Evolutionary conservation across 2,888 invertebrate genomes (phyloP).

Genomic region (Drosophila putrida): DNA sequence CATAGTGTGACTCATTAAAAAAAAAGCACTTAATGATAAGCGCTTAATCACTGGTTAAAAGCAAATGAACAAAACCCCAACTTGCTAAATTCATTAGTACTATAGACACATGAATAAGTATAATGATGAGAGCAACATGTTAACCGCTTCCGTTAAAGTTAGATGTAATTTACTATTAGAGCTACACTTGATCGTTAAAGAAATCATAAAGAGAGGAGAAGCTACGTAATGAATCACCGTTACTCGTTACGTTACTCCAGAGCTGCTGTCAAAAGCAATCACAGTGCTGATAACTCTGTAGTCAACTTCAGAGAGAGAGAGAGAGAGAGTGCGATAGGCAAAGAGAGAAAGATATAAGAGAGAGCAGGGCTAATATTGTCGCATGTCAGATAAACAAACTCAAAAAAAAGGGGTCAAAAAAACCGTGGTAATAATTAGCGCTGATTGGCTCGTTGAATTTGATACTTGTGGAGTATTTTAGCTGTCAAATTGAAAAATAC

Average conservation of each 20-base stretch:
- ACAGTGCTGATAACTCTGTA: slow-evolving; percentile 45
- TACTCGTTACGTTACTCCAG: slow-evolving; percentile 20
- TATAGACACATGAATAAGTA: not conserved
- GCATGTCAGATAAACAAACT: slow-evolving; percentile 44
- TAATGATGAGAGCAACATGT: not conserved
- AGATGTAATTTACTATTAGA: slow-evolving; percentile 4
- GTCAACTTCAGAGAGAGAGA: not conserved
- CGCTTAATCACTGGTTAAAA: slow-evolving; percentile 23
- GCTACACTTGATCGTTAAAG: slow-evolving; percentile 35
- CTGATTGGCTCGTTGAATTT: slow-evolving; percentile 19
- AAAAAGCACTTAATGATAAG: slow-evolving; percentile 32
- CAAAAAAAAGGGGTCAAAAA: slow-evolving; percentile 36
- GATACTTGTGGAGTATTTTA: not conserved
- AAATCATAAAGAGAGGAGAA: slow-evolving; percentile 10
- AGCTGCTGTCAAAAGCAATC: slow-evolving; percentile 46
- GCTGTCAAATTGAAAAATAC: not conserved
- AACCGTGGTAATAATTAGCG: slow-evolving; percentile 28
- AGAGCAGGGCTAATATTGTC: slow-evolving; percentile 39
- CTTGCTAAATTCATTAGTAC: slow-evolving; percentile 6
- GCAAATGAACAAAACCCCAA: slow-evolving; percentile 4
- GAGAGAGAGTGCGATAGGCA: not conserved
- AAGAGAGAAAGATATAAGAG: not conserved
- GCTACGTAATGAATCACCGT: slow-evolving; percentile 47
- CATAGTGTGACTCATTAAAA: slow-evolving; percentile 39
- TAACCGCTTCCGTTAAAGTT: slow-evolving; percentile 12